Evolutionary conservation across 2,797 vertebrate species (phyloP).

Genomic region (Vultur gryphus): DNA sequence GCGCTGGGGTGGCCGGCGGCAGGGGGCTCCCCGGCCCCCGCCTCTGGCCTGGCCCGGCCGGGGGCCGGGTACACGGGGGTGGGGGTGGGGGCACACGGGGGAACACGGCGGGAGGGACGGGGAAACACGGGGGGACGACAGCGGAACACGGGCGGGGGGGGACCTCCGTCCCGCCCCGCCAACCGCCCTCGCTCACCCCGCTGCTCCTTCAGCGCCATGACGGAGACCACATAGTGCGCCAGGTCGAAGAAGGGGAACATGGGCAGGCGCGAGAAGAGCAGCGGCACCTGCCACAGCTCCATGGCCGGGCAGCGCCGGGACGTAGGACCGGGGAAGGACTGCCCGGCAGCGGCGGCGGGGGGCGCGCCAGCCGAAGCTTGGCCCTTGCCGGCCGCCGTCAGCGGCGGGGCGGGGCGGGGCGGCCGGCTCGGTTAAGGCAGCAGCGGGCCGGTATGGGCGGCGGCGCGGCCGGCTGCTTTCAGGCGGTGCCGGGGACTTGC

Average conservation of each 20-base stretch:
- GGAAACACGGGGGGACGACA: no score
- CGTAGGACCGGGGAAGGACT: fast-evolving
- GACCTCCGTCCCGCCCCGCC: background rate
- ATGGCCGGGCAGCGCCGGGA: background rate
- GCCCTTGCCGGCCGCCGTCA: background rate
- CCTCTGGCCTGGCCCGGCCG: no score
- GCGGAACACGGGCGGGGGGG: background rate
- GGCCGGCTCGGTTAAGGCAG: no score
- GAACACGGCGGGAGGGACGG: no score
- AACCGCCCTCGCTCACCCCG: constrained; percentile 81
- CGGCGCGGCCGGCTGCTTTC: fast-evolving
- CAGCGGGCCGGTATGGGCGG: no score
- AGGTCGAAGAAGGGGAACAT: constrained; percentile 96
- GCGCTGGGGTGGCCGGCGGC: no score
- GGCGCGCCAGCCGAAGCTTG: background rate
- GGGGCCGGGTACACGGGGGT: no score
- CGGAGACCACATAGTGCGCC: constrained; percentile 90
- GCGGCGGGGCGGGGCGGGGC: background rate
- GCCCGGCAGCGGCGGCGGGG: background rate
- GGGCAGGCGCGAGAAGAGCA: constrained; percentile 82
- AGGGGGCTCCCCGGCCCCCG: no score
- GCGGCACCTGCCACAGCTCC: constrained; percentile 71
- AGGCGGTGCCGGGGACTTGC: fast-evolving
- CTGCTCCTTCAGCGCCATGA: constrained; percentile 88
- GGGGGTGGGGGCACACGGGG: background rate